Evolutionary conservation across 2,797 vertebrate species (phyloP).

Genomic region (Microchirus variegatus): DNA sequence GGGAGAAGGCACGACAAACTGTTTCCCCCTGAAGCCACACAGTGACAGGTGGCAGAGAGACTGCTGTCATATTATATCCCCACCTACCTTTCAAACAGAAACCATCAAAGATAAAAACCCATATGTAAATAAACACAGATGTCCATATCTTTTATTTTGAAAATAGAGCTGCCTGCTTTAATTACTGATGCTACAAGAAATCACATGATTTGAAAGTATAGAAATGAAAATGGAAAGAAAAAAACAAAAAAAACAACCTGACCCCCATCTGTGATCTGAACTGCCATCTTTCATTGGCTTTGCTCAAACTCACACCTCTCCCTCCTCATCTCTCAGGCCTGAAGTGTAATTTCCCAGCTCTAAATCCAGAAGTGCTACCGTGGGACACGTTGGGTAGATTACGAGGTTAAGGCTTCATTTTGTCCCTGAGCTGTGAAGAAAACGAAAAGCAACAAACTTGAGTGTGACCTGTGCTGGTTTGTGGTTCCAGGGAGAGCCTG

Average conservation of each 20-base stretch:
- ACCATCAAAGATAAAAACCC: slow-evolving; percentile 32
- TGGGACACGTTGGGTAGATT: slow-evolving; percentile 83
- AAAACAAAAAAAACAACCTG: slow-evolving; percentile 2
- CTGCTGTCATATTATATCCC: slow-evolving; percentile 64
- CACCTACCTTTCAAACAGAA: slow-evolving; percentile 30
- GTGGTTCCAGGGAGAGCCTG: slow-evolving; percentile 73
- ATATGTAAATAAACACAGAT: slow-evolving; percentile 48
- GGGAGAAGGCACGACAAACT: slow-evolving; percentile 50
- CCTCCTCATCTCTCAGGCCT: slow-evolving; percentile 57
- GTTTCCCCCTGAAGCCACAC: slow-evolving; percentile 58
- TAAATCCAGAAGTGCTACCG: slow-evolving; percentile 82
- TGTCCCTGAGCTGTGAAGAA: slow-evolving; percentile 79
- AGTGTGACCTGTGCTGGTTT: slow-evolving; percentile 84
- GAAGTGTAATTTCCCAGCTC: slow-evolving; percentile 80
- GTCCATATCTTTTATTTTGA: slow-evolving; percentile 20
- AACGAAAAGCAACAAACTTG: slow-evolving; percentile 82
- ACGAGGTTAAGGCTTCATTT: slow-evolving; percentile 89
- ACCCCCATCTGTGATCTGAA: slow-evolving; percentile 42
- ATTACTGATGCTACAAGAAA: slow-evolving; percentile 21
- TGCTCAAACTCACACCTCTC: slow-evolving; percentile 62
- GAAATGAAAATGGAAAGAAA: slow-evolving; percentile 33
- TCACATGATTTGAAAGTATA: slow-evolving; percentile 28
- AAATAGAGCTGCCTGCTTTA: slow-evolving; percentile 21
- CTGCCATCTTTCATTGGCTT: slow-evolving; percentile 52
- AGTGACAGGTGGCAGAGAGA: slow-evolving; percentile 75